Conservation (phyloP, 30 jellyfish, hydroid and myxozoan genomes). For the Aurelia aurita complex sp. Pacific region DNA sequence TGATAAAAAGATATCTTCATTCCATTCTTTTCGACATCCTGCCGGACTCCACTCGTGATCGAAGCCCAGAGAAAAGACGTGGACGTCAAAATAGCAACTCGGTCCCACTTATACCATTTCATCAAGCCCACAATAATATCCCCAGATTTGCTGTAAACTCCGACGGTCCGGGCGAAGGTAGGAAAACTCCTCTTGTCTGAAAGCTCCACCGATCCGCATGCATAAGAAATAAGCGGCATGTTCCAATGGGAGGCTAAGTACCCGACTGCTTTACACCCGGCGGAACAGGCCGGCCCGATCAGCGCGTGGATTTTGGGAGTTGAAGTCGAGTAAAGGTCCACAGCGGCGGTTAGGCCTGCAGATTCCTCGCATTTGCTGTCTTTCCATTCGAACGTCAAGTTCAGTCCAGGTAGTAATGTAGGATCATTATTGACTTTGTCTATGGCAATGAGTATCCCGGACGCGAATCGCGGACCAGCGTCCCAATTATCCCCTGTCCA, state of each 20-base stretch:
- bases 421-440: slow-evolving; percentile 73
- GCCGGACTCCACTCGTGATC: slow-evolving; percentile 43
- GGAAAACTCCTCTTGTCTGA: slow-evolving; percentile 59
- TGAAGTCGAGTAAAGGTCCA: slow-evolving; percentile 37
- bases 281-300: slow-evolving; percentile 94
- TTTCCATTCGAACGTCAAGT: slow-evolving; percentile 69
- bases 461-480: slow-evolving; percentile 88
- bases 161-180: slow-evolving; percentile 88
- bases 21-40: slow-evolving; percentile 29
- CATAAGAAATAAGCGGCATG: slow-evolving; percentile 86
- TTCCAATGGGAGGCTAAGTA: slow-evolving; percentile 78
- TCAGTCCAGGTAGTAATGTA: slow-evolving; percentile 65
- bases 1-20: slow-evolving; percentile 38
- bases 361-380: slow-evolving; percentile 85
- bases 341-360: slow-evolving; percentile 63
- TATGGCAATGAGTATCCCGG: slow-evolving; percentile 80
- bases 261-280: slow-evolving; percentile 81
- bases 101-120: slow-evolving; percentile 72
- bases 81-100: slow-evolving; percentile 81
- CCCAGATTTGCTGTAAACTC: slow-evolving; percentile 85
- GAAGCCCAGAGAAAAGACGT: slow-evolving; percentile 79
- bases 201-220: slow-evolving; percentile 75
- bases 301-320: slow-evolving; percentile 68
- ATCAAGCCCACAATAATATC: slow-evolving; percentile 68
- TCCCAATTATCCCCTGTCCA: slow-evolving; percentile 90